These are phyloP conservation scores for Aplysina aerophoba DNA, from an alignment of 37 sponge, comb jelly and placozoan species.

Conservation along the genomic window DNA sequence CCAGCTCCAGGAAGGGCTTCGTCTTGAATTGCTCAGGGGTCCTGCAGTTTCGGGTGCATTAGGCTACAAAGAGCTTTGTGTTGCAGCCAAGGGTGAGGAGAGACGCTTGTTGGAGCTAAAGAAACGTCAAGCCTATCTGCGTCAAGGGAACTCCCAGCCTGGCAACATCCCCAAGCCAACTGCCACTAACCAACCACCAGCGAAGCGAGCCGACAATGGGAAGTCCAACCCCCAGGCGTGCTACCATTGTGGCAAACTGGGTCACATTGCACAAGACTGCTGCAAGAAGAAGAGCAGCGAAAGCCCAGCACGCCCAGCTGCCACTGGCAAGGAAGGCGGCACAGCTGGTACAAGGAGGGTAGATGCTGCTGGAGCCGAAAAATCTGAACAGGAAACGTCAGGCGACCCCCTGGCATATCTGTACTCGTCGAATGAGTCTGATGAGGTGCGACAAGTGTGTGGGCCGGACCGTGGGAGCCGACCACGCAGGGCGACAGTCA, in stretches of 20 bases:
- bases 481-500: conserved; percentile 2
- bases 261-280: conserved; percentile 27
- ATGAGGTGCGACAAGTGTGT: conserved; percentile 6
- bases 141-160: not conserved
- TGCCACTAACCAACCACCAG: not conserved
- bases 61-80: conserved; percentile 40
- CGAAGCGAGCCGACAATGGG: not conserved
- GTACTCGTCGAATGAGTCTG: conserved; percentile 2
- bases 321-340: not conserved
- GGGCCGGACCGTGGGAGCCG: conserved; percentile 26
- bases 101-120: conserved; percentile 24
- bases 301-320: not conserved
- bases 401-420: not conserved
- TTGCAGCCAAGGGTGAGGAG: conserved; percentile 56
- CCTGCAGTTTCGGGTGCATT: conserved; percentile 55
- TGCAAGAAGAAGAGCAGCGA: not conserved
- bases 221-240: not conserved
- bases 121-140: conserved; percentile 33
- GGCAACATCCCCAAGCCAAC: not conserved
- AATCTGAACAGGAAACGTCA: not conserved
- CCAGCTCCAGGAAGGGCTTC: conserved; percentile 55
- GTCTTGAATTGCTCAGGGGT: conserved; percentile 26
- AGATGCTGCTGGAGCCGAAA: not conserved
- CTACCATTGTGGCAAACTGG: not conserved
- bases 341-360: not conserved